These are phyloP conservation scores for Hydropotes inermis DNA, from an alignment of 2,113 vertebrate genomes.

Conservation along the genomic window DNA sequence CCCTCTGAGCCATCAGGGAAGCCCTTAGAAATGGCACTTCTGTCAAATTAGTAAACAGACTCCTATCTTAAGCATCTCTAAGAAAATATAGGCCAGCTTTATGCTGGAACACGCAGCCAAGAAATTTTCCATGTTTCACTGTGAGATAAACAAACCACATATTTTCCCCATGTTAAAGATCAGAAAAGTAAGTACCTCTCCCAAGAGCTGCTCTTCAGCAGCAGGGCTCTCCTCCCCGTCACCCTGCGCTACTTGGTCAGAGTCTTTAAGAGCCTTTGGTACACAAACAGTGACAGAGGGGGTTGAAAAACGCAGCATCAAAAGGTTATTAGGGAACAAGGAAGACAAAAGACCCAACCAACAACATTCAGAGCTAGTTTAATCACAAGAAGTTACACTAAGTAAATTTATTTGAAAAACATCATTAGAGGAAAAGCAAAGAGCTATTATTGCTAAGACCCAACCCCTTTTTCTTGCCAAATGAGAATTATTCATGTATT, in stretches of 20 bases:
- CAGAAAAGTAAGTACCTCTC: slow-evolving; percentile 84
- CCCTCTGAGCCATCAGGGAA: neutral
- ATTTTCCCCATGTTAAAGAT: slow-evolving; percentile 37
- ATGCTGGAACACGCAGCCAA: slow-evolving; percentile 21
- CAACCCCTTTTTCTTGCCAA: neutral
- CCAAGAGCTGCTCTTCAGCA: slow-evolving; percentile 82
- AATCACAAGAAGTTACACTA: slow-evolving; percentile 1
- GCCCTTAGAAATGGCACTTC: neutral
- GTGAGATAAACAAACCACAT: slow-evolving; percentile 7
- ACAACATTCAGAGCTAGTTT: slow-evolving; percentile 16
- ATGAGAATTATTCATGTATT: slow-evolving; percentile 35
- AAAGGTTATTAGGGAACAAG: slow-evolving; percentile 59
- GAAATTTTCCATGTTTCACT: neutral
- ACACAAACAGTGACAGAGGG: slow-evolving; percentile 70
- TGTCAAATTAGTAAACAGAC: neutral
- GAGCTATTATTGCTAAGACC: neutral
- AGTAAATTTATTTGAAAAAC: slow-evolving; percentile 32
- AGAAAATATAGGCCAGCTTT: slow-evolving; percentile 16
- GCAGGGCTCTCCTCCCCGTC: slow-evolving; percentile 75
- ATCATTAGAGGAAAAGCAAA: slow-evolving; percentile 50
- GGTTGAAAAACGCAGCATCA: slow-evolving; percentile 55
- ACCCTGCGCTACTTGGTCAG: slow-evolving; percentile 75
- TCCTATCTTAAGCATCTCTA: neutral
- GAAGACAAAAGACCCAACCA: slow-evolving; percentile 63
- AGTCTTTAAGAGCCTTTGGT: slow-evolving; percentile 80